Evolutionary conservation across 2,888 invertebrate genomes (phyloP).

Genomic region (Phortica magna): DNA sequence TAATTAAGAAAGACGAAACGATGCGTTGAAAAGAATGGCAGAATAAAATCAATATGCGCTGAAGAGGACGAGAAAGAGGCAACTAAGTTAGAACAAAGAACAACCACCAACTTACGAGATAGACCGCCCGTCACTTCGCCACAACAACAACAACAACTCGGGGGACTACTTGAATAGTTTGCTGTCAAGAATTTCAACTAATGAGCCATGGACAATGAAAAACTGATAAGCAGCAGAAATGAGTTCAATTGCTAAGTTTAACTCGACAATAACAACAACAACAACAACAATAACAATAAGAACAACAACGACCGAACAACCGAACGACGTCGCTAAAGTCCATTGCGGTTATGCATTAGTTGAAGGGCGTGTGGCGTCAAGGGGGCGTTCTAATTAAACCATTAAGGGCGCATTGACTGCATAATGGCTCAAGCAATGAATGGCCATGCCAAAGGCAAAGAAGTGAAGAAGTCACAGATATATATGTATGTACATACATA

Average conservation of each 20-base stretch:
- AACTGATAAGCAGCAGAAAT: slow-evolving; percentile 27
- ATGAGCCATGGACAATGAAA: slow-evolving; percentile 33
- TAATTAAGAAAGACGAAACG: slow-evolving; percentile 26
- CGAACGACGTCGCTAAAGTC: background rate
- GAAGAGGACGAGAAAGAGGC: background rate
- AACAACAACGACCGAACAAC: too few species aligned
- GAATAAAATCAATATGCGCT: slow-evolving; percentile 21
- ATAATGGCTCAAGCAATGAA: background rate
- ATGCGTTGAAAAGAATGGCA: background rate
- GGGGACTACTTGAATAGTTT: slow-evolving; percentile 12
- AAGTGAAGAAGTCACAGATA: background rate
- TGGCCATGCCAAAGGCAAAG: background rate
- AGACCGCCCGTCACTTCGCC: background rate
- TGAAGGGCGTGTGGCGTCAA: slow-evolving; percentile 4
- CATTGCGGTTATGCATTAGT: background rate
- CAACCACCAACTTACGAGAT: slow-evolving; percentile 7
- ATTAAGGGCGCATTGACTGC: slow-evolving; percentile 32
- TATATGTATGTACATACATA: background rate
- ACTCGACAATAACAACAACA: background rate
- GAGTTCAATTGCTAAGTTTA: slow-evolving; percentile 28
- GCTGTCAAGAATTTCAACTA: slow-evolving; percentile 15
- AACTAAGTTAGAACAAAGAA: background rate
- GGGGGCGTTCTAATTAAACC: slow-evolving; percentile 32
- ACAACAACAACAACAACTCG: background rate
- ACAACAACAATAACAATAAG: background rate